Percentiles rank a stretch among this genome's conserved stretches.
phyloP scores from a whole-genome alignment of 2,888 invertebrate genomes.

The Erebia aethiops region DNA sequence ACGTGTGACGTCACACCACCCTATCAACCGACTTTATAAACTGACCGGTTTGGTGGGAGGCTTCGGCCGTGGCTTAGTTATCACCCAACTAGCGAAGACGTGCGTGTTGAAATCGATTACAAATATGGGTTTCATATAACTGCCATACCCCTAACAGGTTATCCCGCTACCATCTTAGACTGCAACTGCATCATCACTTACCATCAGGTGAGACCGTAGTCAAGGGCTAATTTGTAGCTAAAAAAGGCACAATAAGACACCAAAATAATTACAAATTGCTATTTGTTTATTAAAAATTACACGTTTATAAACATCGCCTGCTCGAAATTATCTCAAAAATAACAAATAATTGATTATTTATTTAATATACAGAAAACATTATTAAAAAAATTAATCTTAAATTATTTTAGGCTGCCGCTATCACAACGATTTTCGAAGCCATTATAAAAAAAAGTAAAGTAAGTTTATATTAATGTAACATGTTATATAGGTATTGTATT shows the following conservation, averaged over 20 bases:
- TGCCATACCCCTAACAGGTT: too few relatives aligned
- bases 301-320: constrained; percentile 48
- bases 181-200: too few relatives aligned
- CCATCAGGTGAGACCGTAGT: too few relatives aligned
- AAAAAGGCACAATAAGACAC: constrained; percentile 40
- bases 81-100: too few relatives aligned
- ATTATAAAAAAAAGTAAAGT: constrained; percentile 9
- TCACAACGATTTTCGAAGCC: constrained; percentile 40
- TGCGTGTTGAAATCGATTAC: too few relatives aligned
- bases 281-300: constrained; percentile 63
- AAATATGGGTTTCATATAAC: too few relatives aligned
- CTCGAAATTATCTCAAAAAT: constrained; percentile 46
- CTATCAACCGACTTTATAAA: too few relatives aligned
- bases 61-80: too few relatives aligned
- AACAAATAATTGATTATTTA: constrained; percentile 42
- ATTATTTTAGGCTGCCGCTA: constrained; percentile 44
- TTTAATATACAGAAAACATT: constrained; percentile 43
- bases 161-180: too few relatives aligned
- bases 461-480: background rate
- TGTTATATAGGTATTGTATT: background rate
- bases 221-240: background rate
- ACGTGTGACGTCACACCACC: too few relatives aligned
- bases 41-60: too few relatives aligned
- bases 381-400: constrained; percentile 32
- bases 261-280: constrained; percentile 57